Base-by-base conservation (phyloP, 2,113 vertebrate species). In the Hymenochirus boettgeri region DNA sequence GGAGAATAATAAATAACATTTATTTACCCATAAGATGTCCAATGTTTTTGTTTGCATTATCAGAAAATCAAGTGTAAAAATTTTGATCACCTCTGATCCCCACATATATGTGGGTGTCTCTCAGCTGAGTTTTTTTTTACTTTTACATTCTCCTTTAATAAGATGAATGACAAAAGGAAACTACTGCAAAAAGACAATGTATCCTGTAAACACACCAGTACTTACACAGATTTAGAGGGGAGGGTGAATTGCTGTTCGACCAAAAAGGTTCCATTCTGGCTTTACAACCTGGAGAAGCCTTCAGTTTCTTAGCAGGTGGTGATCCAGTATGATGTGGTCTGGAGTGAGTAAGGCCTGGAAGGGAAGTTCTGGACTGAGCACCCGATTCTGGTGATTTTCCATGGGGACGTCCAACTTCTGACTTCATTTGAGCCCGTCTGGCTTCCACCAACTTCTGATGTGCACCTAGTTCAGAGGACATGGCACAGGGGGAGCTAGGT, bases 141-240 rank as follows among this genome's bases (percentile, higher is more conserved):
- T 5, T 5, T 31, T 31, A 5, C 29, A 4, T 5, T 9, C 29
- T 9, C 29, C 9, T 31, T 9, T 31, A 9, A 31, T 31, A 31
- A 31, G 4, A 31, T 31, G 29, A 31, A 33, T 4, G 2, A 4
- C 3, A 4, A 33, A 33, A 7, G 7, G 3, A 33, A 33, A 7
- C 7, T 33, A 7, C 7, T 33, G 7, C 7, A 33, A 33, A 31
- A 31, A 10, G 10, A 33, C 29, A 31, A 31, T 31, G 29, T 5
- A 9, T 31, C 4, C 4, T 5, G 29, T 5, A 31, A 31, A 9
- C 4, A 31, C 33, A 35, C 8, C 31, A 7, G 31, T 77, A 77
- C 71, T 87, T 88, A 59, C 82, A 87, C 22, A 85, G 76, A 61
- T 82, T 78, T 4, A 81, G 74, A 2, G 81, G 76, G 6, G 69